A percentile compares a stretch with the other conserved stretches of the same genome.
These are phyloP conservation scores for Hycleus phaleratus DNA, from an alignment of 1,140 invertebrate genomes.

Conservation along the genomic window DNA sequence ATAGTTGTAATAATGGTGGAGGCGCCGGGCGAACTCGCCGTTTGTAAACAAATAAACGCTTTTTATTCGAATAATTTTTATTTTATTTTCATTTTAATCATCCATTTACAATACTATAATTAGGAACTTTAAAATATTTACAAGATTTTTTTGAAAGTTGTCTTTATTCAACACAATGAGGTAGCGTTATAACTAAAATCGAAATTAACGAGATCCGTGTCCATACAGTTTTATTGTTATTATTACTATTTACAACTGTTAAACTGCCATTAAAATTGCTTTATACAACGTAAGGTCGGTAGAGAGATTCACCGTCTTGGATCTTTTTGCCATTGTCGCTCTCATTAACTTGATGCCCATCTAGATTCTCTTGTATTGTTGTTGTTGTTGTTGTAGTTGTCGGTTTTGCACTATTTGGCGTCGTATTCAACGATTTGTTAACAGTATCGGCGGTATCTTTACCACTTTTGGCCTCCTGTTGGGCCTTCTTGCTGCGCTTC, in stretches of 20 bases:
- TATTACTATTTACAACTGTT: slow-evolving; percentile 9
- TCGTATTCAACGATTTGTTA: slow-evolving; percentile 10
- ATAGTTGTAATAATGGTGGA: neutral
- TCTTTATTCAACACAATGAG: slow-evolving; percentile 11
- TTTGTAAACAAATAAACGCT: neutral
- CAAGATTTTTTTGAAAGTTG: slow-evolving; percentile 8
- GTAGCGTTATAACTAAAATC: slow-evolving; percentile 14
- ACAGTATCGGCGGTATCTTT: slow-evolving; percentile 25
- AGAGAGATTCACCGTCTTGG: slow-evolving; percentile 34
- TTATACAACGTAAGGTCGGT: slow-evolving; percentile 40
- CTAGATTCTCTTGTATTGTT: neutral
- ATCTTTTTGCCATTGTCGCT: slow-evolving; percentile 18
- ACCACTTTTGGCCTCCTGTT: slow-evolving; percentile 59
- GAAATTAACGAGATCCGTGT: slow-evolving; percentile 11
- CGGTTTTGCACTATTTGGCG: slow-evolving; percentile 12
- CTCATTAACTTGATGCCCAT: slow-evolving; percentile 1
- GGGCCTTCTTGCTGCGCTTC: slow-evolving; percentile 90
- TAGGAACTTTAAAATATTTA: slow-evolving; percentile 21
- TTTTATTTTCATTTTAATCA: slow-evolving; percentile 13
- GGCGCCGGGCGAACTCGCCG: neutral
- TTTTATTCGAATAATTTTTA: neutral
- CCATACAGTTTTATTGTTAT: slow-evolving; percentile 8
- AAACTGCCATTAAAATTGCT: neutral
- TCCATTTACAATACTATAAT: slow-evolving; percentile 10
- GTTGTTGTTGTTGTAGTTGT: slow-evolving; percentile 2